These are phyloP conservation scores for Stegostoma tigrinum DNA, from an alignment of 2,113 vertebrate species.

Conservation along the genomic window DNA sequence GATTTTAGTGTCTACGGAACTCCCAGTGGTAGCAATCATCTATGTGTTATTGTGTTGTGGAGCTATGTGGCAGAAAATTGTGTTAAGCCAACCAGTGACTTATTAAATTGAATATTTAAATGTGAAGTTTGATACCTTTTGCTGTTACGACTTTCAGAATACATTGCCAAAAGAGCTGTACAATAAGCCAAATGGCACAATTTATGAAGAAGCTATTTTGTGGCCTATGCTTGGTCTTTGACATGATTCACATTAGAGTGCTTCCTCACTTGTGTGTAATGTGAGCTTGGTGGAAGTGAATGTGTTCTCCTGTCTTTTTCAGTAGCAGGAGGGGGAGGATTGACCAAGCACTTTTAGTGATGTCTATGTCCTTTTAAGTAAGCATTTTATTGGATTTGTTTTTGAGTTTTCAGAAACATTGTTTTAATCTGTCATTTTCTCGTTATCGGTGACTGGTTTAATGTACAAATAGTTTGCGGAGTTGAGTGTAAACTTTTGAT, in stretches of 20 bases:
- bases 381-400: background rate
- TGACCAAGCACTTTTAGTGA: background rate
- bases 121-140: background rate
- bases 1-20: background rate
- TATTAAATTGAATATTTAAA: background rate
- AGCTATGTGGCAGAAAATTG: background rate
- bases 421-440: background rate
- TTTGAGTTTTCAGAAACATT: background rate
- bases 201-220: background rate
- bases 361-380: background rate
- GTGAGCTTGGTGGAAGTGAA: background rate
- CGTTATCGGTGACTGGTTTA: too few relatives aligned
- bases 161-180: background rate
- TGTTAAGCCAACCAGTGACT: background rate
- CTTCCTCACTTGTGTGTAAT: background rate
- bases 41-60: background rate
- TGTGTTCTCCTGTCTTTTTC: background rate
- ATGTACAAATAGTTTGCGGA: background rate
- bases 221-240: background rate
- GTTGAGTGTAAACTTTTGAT: background rate
- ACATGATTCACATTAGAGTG: background rate
- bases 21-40: background rate
- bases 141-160: background rate
- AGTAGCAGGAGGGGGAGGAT: background rate
- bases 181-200: background rate